A percentile compares a stretch with the other conserved stretches of the same genome.
phyloP scores from a whole-genome alignment of 2,888 invertebrate species.

The Coelinius sp. region DNA sequence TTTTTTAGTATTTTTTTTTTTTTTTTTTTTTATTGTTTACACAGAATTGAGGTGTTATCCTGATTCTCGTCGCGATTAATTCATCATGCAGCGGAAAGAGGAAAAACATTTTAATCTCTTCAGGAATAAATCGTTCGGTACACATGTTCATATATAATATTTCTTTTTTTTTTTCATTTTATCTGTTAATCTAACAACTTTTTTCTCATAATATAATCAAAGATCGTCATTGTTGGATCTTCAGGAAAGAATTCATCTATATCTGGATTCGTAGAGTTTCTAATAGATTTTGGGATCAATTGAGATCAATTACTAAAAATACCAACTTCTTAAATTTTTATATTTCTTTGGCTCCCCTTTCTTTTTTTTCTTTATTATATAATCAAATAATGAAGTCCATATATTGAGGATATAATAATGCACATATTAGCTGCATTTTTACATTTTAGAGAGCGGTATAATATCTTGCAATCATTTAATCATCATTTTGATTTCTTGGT shows the following conservation, averaged over 20 bases:
- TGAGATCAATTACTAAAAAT: constrained; percentile 11
- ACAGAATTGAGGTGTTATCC: constrained; percentile 48
- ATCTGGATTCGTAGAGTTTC: neutral
- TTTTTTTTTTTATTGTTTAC: constrained; percentile 61
- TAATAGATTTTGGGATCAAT: neutral
- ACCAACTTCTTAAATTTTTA: constrained; percentile 8
- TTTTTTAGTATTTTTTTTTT: constrained; percentile 1
- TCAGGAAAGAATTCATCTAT: neutral
- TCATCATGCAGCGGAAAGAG: constrained; percentile 54
- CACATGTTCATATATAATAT: constrained; percentile 6
- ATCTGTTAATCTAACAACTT: neutral
- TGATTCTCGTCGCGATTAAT: constrained; percentile 5
- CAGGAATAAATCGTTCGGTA: constrained; percentile 9
- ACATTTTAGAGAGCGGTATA: neutral
- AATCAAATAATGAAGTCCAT: neutral
- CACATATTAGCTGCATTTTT: neutral
- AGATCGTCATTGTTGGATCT: neutral
- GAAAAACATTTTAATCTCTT: constrained; percentile 48
- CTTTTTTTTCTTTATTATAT: neutral
- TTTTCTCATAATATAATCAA: neutral
- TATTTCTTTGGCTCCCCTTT: neutral
- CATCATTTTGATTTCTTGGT: neutral
- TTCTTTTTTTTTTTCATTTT: neutral
- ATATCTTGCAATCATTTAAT: neutral
- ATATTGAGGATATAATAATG: neutral